phyloP scores from a whole-genome alignment of 2,888 invertebrate genomes.

The Melinaea menophilus region DNA sequence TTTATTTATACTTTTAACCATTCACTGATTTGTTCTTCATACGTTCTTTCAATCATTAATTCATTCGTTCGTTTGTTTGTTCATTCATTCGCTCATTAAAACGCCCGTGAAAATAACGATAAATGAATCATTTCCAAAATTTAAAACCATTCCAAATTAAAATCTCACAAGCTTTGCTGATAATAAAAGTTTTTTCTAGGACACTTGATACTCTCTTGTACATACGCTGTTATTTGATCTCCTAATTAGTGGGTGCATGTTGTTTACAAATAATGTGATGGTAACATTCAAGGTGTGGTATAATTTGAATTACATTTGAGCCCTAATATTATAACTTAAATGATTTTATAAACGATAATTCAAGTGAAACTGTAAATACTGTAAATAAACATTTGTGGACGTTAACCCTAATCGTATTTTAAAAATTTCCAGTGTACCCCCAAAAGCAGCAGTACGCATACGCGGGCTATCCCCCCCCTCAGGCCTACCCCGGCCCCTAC shows the following conservation, averaged over 20 bases:
- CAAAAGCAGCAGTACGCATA: constrained; percentile 96
- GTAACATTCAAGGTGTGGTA: not conserved
- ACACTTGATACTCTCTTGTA: constrained; percentile 21
- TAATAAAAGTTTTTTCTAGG: not conserved
- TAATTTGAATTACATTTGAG: constrained; percentile 2
- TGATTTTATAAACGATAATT: too few species aligned
- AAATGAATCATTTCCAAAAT: not conserved
- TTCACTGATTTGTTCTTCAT: not conserved
- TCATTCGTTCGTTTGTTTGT: not conserved
- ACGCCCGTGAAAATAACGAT: not conserved
- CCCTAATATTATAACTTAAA: too few species aligned
- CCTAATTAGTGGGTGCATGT: constrained; percentile 27
- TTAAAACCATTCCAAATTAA: not conserved
- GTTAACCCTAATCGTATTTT: not conserved
- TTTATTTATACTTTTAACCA: too few species aligned
- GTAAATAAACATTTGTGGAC: not conserved
- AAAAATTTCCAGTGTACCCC: constrained; percentile 85
- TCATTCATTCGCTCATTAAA: constrained; percentile 8
- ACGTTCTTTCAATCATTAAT: not conserved
- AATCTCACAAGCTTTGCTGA: not conserved
- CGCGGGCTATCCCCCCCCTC: constrained; percentile 90
- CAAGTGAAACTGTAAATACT: too few species aligned
- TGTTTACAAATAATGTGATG: constrained; percentile 9
- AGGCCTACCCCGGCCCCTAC: constrained; percentile 91
- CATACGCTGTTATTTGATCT: constrained; percentile 20